Conservation (phyloP, 1,140 invertebrate genomes). For the Drosophila pseudoananassae region DNA sequence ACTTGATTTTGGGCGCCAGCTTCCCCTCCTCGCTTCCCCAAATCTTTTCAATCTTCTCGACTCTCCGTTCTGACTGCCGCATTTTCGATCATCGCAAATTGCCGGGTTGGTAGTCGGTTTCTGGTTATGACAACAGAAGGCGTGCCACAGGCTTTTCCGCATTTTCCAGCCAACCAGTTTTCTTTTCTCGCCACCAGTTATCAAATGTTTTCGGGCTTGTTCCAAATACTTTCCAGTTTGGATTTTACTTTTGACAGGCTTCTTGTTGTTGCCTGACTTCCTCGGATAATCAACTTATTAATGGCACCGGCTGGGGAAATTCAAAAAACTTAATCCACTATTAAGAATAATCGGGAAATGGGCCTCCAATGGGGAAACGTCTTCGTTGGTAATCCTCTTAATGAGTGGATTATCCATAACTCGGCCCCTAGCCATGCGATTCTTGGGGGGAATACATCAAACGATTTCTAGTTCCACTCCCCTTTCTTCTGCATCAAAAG, state of each 20-base stretch:
- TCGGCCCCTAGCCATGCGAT: no score
- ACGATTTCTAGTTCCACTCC: no score
- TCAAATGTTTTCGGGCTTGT: slow-evolving; percentile 31
- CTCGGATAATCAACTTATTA: background rate
- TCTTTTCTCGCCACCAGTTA: slow-evolving; percentile 2
- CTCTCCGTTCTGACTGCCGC: slow-evolving; percentile 1
- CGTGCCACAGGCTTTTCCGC: slow-evolving; percentile 30
- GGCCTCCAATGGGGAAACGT: no score
- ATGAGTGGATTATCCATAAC: no score
- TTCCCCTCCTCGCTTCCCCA: background rate
- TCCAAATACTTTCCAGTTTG: slow-evolving; percentile 59
- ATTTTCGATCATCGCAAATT: slow-evolving; percentile 32
- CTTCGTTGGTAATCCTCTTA: no score
- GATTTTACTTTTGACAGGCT: slow-evolving; percentile 47
- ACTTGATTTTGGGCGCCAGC: slow-evolving; percentile 38
- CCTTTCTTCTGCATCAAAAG: no score
- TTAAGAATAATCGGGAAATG: background rate
- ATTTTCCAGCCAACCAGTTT: slow-evolving; percentile 37
- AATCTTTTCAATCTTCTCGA: background rate
- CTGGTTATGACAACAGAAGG: slow-evolving; percentile 33
- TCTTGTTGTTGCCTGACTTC: background rate
- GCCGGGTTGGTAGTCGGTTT: background rate
- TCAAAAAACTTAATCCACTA: slow-evolving; percentile 5
- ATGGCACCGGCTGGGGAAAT: background rate
- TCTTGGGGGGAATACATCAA: no score